Conservation (phyloP, 2,888 invertebrate genomes). For the Tetranychus truncatus region DNA sequence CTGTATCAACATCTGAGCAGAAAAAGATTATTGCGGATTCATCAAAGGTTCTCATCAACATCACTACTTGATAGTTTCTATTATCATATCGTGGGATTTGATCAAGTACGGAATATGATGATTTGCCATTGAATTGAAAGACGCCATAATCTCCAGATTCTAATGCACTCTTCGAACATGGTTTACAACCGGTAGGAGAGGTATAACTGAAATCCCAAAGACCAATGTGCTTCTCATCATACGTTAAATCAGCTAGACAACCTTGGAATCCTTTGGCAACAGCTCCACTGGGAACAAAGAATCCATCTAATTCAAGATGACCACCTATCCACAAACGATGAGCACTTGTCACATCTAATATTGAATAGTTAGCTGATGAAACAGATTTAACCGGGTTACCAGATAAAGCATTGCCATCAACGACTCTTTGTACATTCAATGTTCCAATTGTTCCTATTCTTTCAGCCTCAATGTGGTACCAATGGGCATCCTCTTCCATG, state of each 20-base stretch:
- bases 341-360: slow-evolving; percentile 39
- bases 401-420: slow-evolving; percentile 31
- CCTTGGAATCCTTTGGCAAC: slow-evolving; percentile 40
- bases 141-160: slow-evolving; percentile 23
- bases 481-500: slow-evolving; percentile 49
- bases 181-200: slow-evolving; percentile 47
- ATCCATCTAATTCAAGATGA: slow-evolving; percentile 21
- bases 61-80: slow-evolving; percentile 45
- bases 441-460: slow-evolving; percentile 51
- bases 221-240: slow-evolving; percentile 59
- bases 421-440: slow-evolving; percentile 44
- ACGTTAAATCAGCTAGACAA: slow-evolving; percentile 56
- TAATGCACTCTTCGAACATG: slow-evolving; percentile 47
- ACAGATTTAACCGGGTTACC: slow-evolving; percentile 34
- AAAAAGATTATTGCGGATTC: slow-evolving; percentile 69
- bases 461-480: slow-evolving; percentile 46
- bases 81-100: slow-evolving; percentile 44
- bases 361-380: slow-evolving; percentile 43
- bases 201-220: slow-evolving; percentile 51
- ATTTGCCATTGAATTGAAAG: slow-evolving; percentile 45
- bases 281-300: slow-evolving; percentile 20
- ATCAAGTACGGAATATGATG: slow-evolving; percentile 53
- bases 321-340: slow-evolving; percentile 41
- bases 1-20: slow-evolving; percentile 48
- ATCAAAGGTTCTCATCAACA: slow-evolving; percentile 65